Evolutionary conservation across 2,797 vertebrate genomes (phyloP).

Genomic region (Sebastes diaconus): DNA sequence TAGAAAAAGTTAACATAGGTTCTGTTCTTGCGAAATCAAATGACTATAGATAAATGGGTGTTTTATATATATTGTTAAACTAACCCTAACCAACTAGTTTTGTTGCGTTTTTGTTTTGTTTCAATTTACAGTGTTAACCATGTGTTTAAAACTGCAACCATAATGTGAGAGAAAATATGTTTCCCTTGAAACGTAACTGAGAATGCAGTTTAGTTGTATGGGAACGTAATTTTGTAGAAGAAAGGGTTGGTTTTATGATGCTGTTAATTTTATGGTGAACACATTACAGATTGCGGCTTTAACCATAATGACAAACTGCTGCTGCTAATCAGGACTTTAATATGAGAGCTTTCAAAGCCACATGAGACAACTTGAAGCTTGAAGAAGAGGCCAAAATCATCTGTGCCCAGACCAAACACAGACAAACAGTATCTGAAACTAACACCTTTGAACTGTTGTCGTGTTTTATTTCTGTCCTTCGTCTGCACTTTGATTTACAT

Average conservation of each 20-base stretch:
- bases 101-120: too few species aligned
- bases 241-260: not conserved
- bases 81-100: not conserved
- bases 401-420: conserved; percentile 15
- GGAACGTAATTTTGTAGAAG: not conserved
- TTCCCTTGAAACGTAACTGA: not conserved
- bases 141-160: not conserved
- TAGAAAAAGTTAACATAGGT: not conserved
- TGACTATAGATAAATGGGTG: not conserved
- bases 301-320: conserved; percentile 16
- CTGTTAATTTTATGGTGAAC: not conserved
- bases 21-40: not conserved
- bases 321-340: not conserved
- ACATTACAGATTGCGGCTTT: not conserved
- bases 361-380: not conserved
- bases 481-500: not conserved
- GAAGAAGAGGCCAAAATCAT: not conserved
- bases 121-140: not conserved
- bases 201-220: not conserved
- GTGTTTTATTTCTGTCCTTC: not conserved
- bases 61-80: too few species aligned
- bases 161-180: not conserved
- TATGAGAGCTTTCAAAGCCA: not conserved
- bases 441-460: not conserved
- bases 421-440: not conserved